Base-by-base conservation (phyloP, 2,113 vertebrate genomes). In the Aspidoscelis tigris region DNA sequence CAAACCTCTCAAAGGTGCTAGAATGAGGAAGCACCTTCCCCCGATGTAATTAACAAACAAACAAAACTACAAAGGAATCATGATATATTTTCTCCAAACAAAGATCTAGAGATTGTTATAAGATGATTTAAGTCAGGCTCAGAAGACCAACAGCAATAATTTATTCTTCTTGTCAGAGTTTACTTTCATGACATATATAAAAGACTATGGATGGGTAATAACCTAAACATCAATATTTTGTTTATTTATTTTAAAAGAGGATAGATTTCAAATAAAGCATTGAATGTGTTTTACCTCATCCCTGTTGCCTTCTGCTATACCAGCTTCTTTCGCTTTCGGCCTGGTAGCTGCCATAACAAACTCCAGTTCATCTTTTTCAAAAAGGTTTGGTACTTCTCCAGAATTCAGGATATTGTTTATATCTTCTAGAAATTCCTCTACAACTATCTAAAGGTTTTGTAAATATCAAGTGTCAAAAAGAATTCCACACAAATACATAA, bases 401-500 rank as follows among this genome's bases (percentile, higher is more conserved):
- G 97, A 97, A 91, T 96, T 96, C 82, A 98, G 93, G 93, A 97
- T 97, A 87, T 97, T 98, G 91, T 97, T 97, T 69, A 96, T 93
- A 44, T 97, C 96, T 95, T 98, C 97, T 66, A 97, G 93, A 80
- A 98, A 97, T 71, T 95, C 96, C 71, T 97, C 95, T 41, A 95
- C 96, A 61, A 97, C 95, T 86, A 97, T 97, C 96, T 97, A 80
- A 3, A 84, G 20, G 50, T 10, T 84, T 53, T 76, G 26, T 18
- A 55, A 71, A 68, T 0, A 8, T 71, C 66, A 0, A 0, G n/a
- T 64, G 47, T 83, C 33, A 83, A 55, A 82, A 50, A 39, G 47
- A 20, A 1, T 7, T 73, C 39, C 22, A 12, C 21, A 3, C 8
- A 33, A 16, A 7, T 55, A 16, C 43, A 84, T 71, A 81, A 78